Evolutionary conservation across 2,113 vertebrate genomes (phyloP), one percentile per base, ranked within the genome.

Genomic region (Cyanocitta stelleri): DNA sequence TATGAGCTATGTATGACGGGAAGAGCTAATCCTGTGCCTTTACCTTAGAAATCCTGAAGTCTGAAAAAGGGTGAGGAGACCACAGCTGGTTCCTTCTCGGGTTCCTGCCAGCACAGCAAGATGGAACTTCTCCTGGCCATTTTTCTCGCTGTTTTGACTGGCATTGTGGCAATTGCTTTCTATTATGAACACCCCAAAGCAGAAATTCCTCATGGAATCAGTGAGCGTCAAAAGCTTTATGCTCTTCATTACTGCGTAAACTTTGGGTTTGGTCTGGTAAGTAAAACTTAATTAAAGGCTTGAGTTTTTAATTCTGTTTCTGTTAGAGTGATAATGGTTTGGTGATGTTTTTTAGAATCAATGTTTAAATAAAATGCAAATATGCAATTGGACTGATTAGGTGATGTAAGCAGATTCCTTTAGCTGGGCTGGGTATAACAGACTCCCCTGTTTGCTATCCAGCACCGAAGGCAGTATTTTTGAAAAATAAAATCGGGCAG

Each of bases 191-290:
- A 96, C 16, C 52, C 85, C 39, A 90, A 43, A 52, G 85, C 59
- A 86, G 58, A 94, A 41, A 90, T 97, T 67, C 96, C 96, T 59
- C 93, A 6, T 18, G 95, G 16, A 90, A 26, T 96, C 37, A 83
- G 52, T 37, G 51, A 96, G 72, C 56, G 27, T 24, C 43, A 5
- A 44, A 97, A 94, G 75, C 55, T 97, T 77, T 78, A 67, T 15
- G 0, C 13, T 72, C 5, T 88, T n/a, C 95, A 96, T 75, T 33
- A 95, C 13, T 0, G 14, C 12, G 0, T 78, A 15, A 96, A 94
- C 61, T 90, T 97, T 3, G 17, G 0, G 2, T 3, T 96, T 63
- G 92, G 90, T 43, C 46, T 97, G 93, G 95, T 96, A 77, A 96
- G 95, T 96, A 51, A 83, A 84, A 43, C 43, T 73, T 83, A 17